Base-by-base conservation (phyloP, 2,888 invertebrate genomes). In the Drosophila neoperkinsi region DNA sequence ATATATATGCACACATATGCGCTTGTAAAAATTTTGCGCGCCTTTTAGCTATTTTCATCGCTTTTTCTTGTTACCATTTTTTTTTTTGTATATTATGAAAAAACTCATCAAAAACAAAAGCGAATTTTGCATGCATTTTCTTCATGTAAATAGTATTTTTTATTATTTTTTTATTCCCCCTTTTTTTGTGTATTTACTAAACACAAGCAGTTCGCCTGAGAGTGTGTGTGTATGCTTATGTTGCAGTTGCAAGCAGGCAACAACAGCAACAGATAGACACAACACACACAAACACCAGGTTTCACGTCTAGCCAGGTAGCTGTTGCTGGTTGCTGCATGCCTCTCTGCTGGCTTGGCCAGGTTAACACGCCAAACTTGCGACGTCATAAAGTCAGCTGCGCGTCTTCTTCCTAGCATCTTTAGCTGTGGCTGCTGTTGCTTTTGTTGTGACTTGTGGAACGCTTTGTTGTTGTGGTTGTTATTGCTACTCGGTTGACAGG, bases 341-440 rank as follows among this genome's bases (percentile, higher is more conserved):
- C 36, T 59, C 51, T 59, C 59, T 81, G 76, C 85, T 90, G 34
- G 34, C 73, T 90, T 89, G 90, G 88, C 88, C 90, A 90, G 88
- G 85, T 71, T 88, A 90, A 88, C 86, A 84, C 89, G 90, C 81
- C 90, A 90, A 71, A 60, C 84, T 90, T 90, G 85, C 85, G 85
- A 85, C 85, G 85, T 85, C 85, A 85, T 90, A 87, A 87, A 87
- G 86, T 90, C 86, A 87, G 90, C 86, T 87, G 90, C 86, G 81
- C 82, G 73, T 80, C 65, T 82, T 80, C 65, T 82, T 66, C 43
- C 57, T 55, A 81, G 81, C 77, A 63, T 76, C 77, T 67, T 57
- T 51, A 66, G 74, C 71, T 56, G 51, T 38, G 52, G 52, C 30
- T 51, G 71, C 68, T 73, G 61, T 60, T 83, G 84, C 85, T 88